Evolutionary conservation across 2,797 vertebrate genomes (phyloP).

Genomic region (Sus cebifrons): DNA sequence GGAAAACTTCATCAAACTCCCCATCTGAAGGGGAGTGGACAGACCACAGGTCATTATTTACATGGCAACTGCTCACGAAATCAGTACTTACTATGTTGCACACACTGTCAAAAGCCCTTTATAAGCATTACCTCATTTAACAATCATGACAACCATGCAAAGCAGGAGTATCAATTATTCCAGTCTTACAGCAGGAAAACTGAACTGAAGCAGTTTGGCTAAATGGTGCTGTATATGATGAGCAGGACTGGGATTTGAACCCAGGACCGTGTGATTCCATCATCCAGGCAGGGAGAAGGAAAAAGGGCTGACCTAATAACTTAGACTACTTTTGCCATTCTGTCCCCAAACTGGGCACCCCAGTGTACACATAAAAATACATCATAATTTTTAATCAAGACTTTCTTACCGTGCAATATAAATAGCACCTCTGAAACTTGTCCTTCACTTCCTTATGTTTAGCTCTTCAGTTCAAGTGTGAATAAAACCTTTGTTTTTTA

Average conservation of each 20-base stretch:
- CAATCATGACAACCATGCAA: neutral
- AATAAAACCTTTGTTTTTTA: slow-evolving; percentile 62
- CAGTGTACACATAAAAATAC: neutral
- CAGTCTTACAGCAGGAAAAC: neutral
- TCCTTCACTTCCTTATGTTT: neutral
- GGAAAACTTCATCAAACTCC: neutral
- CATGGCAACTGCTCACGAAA: neutral
- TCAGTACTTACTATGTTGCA: neutral
- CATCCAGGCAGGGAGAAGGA: neutral
- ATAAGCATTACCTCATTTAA: neutral
- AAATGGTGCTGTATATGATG: accelerated
- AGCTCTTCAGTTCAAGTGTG: neutral
- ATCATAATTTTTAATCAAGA: neutral
- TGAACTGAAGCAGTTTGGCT: neutral
- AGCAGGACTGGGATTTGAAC: neutral
- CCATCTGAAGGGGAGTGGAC: neutral
- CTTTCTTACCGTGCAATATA: neutral
- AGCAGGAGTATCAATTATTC: neutral
- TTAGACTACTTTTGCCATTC: neutral
- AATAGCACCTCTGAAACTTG: neutral
- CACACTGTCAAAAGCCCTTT: neutral
- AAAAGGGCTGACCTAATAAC: neutral
- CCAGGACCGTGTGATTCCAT: neutral
- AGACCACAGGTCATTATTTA: neutral
- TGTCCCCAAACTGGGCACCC: neutral